Conservation (phyloP, 2,113 vertebrate genomes). For the Smithornis capensis region DNA sequence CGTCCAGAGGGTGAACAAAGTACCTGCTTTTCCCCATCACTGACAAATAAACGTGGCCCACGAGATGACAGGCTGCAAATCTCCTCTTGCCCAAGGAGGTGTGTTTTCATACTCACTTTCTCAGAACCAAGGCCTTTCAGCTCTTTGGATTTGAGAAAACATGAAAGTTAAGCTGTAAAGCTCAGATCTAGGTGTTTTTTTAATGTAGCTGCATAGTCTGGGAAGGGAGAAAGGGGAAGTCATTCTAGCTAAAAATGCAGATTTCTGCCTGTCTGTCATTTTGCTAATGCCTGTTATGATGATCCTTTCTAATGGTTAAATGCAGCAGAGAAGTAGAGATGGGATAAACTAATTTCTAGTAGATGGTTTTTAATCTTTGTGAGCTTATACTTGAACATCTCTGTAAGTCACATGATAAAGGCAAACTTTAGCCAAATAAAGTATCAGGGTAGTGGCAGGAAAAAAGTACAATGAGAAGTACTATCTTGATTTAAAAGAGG, state of each 20-base stretch:
- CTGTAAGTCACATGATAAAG: neutral
- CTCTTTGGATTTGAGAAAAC: neutral
- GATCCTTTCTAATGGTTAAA: neutral
- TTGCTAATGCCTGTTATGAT: neutral
- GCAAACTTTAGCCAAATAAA: neutral
- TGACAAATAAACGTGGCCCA: neutral
- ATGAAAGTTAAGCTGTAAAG: neutral
- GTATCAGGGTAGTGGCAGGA: neutral
- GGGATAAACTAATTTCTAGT: neutral
- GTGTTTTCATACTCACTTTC: neutral
- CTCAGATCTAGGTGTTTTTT: neutral
- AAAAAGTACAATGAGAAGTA: neutral
- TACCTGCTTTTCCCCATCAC: neutral
- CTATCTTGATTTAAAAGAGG: neutral
- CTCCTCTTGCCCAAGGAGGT: neutral
- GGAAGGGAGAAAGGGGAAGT: neutral
- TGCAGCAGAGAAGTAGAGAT: neutral
- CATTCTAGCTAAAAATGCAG: neutral
- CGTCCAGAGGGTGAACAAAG: neutral
- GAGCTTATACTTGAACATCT: neutral
- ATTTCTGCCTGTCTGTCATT: neutral
- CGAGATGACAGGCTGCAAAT: neutral
- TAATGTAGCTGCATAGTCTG: neutral
- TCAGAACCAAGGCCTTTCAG: neutral
- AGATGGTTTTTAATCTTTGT: neutral